Base-by-base conservation (phyloP, 2,888 invertebrate genomes). In the Uropetala carovei region DNA sequence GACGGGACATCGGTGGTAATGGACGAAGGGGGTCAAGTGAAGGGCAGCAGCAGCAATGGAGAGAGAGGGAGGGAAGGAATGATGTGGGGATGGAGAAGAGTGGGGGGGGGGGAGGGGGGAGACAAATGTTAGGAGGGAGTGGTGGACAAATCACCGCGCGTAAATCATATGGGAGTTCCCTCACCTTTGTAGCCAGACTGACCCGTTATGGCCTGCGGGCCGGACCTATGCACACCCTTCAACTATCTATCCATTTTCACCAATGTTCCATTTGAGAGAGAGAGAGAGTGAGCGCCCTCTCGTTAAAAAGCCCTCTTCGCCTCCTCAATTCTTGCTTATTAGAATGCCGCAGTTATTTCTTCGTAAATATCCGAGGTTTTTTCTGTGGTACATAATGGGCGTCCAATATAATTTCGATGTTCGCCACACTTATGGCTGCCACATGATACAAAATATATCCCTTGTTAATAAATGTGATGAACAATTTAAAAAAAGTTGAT, bases 81-180 rank as follows among this genome's bases (percentile, higher is more conserved):
- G 30, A 56, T 10, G 82, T 30, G 30, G 56, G 43, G n/a, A n/a
- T n/a, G n/a, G n/a, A 10, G 56, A 11, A 56, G 5, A 57, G 18
- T 3, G 16, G n/a, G 83, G 56, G 85, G 58, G 3, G 58, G 9
- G 9, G 16, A 9, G 86, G 60, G 2, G 8, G 60, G 27, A 86
- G 86, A 86, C 86, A 86, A 86, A 86, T 86, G 86, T 43, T 43
- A 59, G 22, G 83, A 86, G 86, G 86, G 27, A 30, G 85, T 27
- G 86, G 27, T n/a, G 86, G 86, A 86, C 86, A 86, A 86, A 86
- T 86, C 60, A 30, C 27, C 86, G 59, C 64, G 59, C 86, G 86
- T 86, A 86, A 86, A 86, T 86, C 86, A 60, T 59, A 22, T 16
- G 86, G 60, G 60, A 27, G 22, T 22, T n/a, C 58, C 59, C 60